Conservation (phyloP, 2,888 invertebrate species). For the Embidobia sp. region DNA sequence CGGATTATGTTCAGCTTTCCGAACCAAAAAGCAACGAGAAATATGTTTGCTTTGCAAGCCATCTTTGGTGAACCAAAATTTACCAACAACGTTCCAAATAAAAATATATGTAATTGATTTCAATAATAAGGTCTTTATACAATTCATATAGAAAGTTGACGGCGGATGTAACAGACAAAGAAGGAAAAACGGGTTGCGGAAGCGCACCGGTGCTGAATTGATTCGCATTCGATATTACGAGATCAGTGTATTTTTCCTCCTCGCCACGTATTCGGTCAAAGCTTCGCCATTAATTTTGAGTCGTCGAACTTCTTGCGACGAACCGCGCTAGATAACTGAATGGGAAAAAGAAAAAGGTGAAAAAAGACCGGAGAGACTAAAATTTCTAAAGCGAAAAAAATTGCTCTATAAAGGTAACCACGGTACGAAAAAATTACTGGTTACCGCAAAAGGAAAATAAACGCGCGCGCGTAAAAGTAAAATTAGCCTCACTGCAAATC, state of each 20-base stretch:
- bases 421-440: slow-evolving; percentile 15
- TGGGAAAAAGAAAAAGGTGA: not conserved
- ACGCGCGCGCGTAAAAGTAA: not conserved
- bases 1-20: not conserved
- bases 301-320: slow-evolving; percentile 23
- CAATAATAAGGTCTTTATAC: slow-evolving; percentile 46
- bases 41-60: too few relatives aligned
- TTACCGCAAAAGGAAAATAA: slow-evolving; percentile 5
- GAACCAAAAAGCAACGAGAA: too few relatives aligned
- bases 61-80: not conserved
- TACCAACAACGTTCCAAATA: not conserved
- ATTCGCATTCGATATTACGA: slow-evolving; percentile 50
- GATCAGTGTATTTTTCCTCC: slow-evolving; percentile 26
- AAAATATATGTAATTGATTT: slow-evolving; percentile 36
- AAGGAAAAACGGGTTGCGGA: slow-evolving; percentile 56
- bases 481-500: slow-evolving; percentile 16
- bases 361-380: not conserved
- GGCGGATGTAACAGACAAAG: slow-evolving; percentile 65
- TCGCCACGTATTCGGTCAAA: slow-evolving; percentile 18
- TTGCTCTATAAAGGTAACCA: slow-evolving; percentile 1
- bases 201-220: slow-evolving; percentile 44
- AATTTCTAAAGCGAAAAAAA: slow-evolving; percentile 35
- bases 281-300: slow-evolving; percentile 8
- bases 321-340: slow-evolving; percentile 3
- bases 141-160: slow-evolving; percentile 66